Conservation (phyloP, 1,140 invertebrate species). For the Anastatus disparis region DNA sequence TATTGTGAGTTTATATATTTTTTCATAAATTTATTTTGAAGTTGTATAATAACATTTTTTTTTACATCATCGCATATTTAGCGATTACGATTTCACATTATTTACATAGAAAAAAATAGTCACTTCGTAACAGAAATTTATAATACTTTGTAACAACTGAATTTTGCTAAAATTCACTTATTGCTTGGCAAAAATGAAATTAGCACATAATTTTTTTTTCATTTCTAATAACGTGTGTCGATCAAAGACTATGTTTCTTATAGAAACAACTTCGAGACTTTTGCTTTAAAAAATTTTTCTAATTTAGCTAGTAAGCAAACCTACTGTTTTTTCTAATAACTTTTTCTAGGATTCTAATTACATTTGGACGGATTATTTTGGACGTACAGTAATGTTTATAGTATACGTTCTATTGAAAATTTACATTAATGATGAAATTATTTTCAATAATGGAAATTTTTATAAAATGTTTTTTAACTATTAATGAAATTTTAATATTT, state of each 20-base stretch:
- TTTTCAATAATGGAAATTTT: no score
- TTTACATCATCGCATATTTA: neutral
- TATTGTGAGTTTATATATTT: no score
- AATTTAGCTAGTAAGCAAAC: no score
- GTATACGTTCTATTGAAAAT: no score
- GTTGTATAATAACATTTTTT: neutral
- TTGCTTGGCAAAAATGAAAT: conserved; percentile 48
- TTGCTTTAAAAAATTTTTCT: conserved; percentile 7
- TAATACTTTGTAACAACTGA: neutral
- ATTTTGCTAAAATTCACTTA: conserved; percentile 51
- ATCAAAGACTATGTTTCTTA: conserved; percentile 50
- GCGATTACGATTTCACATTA: conserved; percentile 22
- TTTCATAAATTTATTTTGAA: no score
- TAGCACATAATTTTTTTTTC: conserved; percentile 38
- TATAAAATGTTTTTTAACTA: no score
- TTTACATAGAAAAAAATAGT: conserved; percentile 26
- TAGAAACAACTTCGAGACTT: conserved; percentile 50
- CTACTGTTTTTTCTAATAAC: no score
- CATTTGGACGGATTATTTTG: conserved; percentile 20
- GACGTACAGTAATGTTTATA: neutral
- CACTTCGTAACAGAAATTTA: conserved; percentile 1
- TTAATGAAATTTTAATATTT: no score
- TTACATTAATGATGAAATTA: no score
- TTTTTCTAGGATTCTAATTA: conserved; percentile 1
- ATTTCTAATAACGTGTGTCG: conserved; percentile 27